Evolutionary conservation across 2,888 invertebrate species (phyloP), one percentile per base, ranked within the genome.

Genomic region (Ophioninae sp.): DNA sequence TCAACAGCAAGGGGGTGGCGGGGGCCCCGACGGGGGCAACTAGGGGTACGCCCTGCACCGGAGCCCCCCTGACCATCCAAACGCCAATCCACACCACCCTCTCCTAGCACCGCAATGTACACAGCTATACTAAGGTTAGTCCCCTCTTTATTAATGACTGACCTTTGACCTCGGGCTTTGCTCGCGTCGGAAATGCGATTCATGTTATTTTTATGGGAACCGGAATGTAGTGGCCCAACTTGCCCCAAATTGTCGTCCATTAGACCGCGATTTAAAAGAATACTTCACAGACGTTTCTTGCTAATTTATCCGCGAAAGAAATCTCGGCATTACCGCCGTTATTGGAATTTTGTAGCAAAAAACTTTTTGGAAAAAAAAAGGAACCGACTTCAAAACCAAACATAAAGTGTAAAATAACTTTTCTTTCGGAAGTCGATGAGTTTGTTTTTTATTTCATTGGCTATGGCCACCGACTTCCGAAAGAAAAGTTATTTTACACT

Each of bases 11-110:
- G 93, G 92, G 89, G 91, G 90, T 79, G 91, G 90, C 85, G 92
- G 91, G 89, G 93, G 91, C 87, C 93, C 91, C 81, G 93, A 92
- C 86, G 93, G 92, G 92, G 92, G 90, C 87, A 93, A 93, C 93
- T 93, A 93, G 93, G 93, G 93, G 93, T 93, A 93, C 93, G 93
- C 93, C 93, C 92, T 93, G 91, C 92, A 93, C 91, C 93, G 93
- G 92, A 93, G 93, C 91, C 91, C 93, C 91, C 91, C 92, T 88
- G 91, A 92, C 87, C 89, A 90, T 87, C 91, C 91, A 86, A 91
- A 92, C 89, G 89, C 91, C 90, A 92, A 93, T 90, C 92, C 91
- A 91, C 92, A 92, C 88, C 93, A 93, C 89, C 91, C 93, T 91
- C 92, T 93, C 89, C 91, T 93, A 92, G 92, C 92, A 90, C 91